phyloP scores from a whole-genome alignment of 2,888 invertebrate species.

The Acanthopleura granulata region DNA sequence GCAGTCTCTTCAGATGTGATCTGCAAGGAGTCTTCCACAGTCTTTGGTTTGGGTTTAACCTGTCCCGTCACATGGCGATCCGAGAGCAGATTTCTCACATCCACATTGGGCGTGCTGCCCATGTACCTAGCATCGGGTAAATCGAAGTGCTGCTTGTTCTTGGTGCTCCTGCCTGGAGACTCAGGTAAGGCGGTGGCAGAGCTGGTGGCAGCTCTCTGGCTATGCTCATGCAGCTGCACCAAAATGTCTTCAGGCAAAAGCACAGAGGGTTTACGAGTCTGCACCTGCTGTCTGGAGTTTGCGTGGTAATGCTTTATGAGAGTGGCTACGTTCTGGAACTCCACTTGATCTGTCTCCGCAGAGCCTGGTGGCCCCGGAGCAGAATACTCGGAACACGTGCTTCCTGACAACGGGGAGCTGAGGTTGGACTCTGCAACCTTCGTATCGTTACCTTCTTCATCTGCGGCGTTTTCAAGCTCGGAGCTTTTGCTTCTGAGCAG shows the following conservation, averaged over 20 bases:
- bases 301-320: conserved; percentile 13
- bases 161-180: neutral
- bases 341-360: neutral
- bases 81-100: conserved; percentile 24
- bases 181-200: neutral
- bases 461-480: neutral
- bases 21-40: neutral
- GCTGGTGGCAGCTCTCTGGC: neutral
- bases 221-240: neutral
- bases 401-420: neutral
- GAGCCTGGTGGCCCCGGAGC: neutral
- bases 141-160: conserved; percentile 19
- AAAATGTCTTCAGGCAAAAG: neutral
- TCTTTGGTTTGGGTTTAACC: neutral
- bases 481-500: conserved; percentile 15
- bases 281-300: neutral
- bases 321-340: conserved; percentile 7
- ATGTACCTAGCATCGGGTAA: conserved; percentile 41
- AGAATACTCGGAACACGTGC: neutral
- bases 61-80: neutral
- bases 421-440: neutral
- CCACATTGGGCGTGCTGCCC: conserved; percentile 41
- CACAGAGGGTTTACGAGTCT: neutral
- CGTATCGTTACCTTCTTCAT: neutral
- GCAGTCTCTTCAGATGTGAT: neutral